Percentiles rank a stretch among this genome's conserved stretches.
These are phyloP conservation scores for Aphidoletes aphidimyza DNA, from an alignment of 2,888 invertebrate genomes.

Conservation along the genomic window DNA sequence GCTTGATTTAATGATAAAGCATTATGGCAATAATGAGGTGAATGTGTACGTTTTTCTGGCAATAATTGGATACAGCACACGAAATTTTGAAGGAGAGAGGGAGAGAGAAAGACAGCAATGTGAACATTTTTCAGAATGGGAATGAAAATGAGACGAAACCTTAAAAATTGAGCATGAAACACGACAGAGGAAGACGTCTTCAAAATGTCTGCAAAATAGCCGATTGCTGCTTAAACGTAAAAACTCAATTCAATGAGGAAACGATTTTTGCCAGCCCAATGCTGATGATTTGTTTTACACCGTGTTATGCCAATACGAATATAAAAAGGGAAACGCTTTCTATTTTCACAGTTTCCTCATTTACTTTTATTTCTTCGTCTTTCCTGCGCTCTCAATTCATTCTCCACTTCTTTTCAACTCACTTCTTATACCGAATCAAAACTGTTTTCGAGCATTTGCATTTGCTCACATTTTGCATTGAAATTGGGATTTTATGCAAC, in stretches of 20 bases:
- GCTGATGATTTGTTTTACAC: conserved; percentile 17
- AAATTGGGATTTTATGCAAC: conserved; percentile 47
- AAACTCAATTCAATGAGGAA: background rate
- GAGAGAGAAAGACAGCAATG: no score
- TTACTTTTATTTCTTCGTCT: background rate
- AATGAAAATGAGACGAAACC: no score
- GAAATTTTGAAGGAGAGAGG: no score
- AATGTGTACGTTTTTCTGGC: background rate
- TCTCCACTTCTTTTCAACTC: background rate
- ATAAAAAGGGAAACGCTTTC: background rate
- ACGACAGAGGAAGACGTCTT: no score
- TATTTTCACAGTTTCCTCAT: background rate
- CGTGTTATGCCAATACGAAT: background rate
- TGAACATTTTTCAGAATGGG: no score
- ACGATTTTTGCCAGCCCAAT: conserved; percentile 23
- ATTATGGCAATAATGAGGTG: conserved; percentile 6
- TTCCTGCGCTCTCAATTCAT: background rate
- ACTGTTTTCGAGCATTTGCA: conserved; percentile 9
- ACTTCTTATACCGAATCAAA: background rate
- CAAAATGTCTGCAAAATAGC: background rate
- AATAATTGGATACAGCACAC: no score
- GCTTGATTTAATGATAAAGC: background rate
- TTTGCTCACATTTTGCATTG: conserved; percentile 33
- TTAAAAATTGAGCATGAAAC: no score
- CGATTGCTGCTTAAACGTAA: background rate